These are phyloP conservation scores for Todiramphus chloris DNA, from an alignment of 2,113 vertebrate species.

Conservation along the genomic window DNA sequence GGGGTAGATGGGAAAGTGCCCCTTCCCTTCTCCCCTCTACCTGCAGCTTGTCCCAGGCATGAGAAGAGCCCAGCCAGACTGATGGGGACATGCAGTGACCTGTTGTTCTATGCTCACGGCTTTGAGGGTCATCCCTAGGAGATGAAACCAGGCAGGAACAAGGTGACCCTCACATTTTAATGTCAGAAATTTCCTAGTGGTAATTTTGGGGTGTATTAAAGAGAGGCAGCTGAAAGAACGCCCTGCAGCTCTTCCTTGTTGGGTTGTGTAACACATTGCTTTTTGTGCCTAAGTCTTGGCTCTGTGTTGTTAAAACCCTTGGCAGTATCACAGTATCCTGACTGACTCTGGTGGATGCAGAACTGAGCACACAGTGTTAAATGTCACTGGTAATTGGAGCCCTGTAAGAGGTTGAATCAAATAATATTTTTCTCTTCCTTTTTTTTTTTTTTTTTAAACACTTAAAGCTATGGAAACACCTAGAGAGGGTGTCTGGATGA, in stretches of 20 bases:
- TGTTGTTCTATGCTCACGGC: not conserved
- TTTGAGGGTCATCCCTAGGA: not conserved
- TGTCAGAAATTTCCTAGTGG: not conserved
- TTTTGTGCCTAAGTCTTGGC: not conserved
- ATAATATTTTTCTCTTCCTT: rapidly evolving
- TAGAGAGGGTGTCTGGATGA: not conserved
- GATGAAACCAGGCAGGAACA: not conserved
- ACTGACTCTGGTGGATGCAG: not conserved
- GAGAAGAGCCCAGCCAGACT: not conserved
- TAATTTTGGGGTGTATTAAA: not conserved
- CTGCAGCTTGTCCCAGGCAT: not conserved
- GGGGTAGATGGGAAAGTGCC: not conserved
- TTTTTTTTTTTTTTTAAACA: not conserved
- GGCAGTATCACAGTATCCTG: not conserved
- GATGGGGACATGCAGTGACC: not conserved
- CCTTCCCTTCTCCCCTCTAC: not conserved
- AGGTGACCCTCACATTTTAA: not conserved
- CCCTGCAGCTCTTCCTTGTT: not conserved
- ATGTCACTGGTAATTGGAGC: not conserved
- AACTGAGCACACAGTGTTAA: not conserved
- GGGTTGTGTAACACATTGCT: not conserved
- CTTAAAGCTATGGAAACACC: not conserved
- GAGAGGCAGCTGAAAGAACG: not conserved
- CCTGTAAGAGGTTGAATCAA: not conserved
- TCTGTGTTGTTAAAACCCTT: not conserved